phyloP scores from a whole-genome alignment of 2,113 vertebrate genomes.

The Pituophis catenifer region DNA sequence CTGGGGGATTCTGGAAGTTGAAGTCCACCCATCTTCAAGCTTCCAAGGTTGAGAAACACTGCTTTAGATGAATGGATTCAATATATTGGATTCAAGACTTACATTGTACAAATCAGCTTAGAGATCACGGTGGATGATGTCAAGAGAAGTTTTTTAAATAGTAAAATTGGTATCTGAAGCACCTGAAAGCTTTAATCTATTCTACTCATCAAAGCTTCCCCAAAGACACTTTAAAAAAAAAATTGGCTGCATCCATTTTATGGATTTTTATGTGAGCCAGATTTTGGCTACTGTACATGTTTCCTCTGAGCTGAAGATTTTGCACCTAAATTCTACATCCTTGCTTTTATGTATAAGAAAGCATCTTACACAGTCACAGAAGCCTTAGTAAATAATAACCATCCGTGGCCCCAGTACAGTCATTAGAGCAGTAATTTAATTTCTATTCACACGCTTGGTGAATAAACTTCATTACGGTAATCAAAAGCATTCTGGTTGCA shows the following conservation, averaged over 20 bases:
- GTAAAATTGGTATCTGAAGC: background rate
- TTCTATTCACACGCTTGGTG: background rate
- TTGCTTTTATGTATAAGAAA: background rate
- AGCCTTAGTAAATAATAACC: background rate
- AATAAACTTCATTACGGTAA: background rate
- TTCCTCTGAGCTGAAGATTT: background rate
- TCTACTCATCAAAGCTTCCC: background rate
- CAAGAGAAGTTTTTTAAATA: background rate
- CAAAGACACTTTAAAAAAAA: background rate
- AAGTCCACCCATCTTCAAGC: too few relatives aligned
- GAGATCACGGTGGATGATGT: background rate
- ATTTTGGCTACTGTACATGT: background rate
- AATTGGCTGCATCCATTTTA: background rate
- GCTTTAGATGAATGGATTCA: too few relatives aligned
- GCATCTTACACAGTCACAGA: background rate
- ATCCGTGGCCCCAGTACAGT: background rate
- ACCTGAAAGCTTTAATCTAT: background rate
- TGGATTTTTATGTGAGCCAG: background rate
- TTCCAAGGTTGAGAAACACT: too few relatives aligned
- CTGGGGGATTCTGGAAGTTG: too few relatives aligned
- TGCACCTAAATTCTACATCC: background rate
- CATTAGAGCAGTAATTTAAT: background rate
- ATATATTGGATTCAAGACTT: background rate
- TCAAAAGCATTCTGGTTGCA: background rate
- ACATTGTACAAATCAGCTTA: background rate